These are phyloP conservation scores for Zosterops lateralis DNA, from an alignment of 2,113 vertebrate genomes.

Conservation along the genomic window DNA sequence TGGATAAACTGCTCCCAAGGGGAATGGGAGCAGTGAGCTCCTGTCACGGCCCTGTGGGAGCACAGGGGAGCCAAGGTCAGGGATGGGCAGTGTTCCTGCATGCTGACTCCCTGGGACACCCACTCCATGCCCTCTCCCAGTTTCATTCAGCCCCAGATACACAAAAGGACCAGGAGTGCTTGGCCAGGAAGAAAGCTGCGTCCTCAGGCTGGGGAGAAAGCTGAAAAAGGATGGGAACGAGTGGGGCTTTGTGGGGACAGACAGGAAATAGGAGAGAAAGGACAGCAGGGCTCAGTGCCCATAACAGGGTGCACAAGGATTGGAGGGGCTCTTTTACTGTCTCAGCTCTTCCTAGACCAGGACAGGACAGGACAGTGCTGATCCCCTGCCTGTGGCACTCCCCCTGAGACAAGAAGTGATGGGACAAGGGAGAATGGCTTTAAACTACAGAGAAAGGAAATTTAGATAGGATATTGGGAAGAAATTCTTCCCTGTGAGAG, in stretches of 20 bases:
- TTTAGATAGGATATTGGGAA: not conserved
- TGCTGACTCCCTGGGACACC: accelerated
- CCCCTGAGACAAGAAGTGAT: not conserved
- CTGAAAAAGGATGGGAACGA: not conserved
- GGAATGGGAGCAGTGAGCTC: not conserved
- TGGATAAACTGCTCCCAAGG: accelerated
- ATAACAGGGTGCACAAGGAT: accelerated
- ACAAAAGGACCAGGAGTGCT: not conserved
- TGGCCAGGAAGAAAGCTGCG: not conserved
- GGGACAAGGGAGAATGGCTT: not conserved
- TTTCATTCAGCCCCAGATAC: not conserved
- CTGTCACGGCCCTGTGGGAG: accelerated
- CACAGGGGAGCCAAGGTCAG: not conserved
- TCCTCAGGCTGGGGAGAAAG: not conserved
- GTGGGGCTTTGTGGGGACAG: accelerated
- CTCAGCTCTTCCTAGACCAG: not conserved
- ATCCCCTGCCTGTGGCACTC: accelerated
- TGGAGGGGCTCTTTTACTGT: not conserved
- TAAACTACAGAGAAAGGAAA: not conserved
- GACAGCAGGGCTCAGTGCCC: accelerated
- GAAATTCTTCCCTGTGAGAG: not conserved
- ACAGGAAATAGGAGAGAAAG: not conserved
- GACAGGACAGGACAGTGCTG: not conserved
- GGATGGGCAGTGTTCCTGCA: not conserved
- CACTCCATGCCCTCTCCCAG: not conserved